Evolutionary conservation across 2,113 vertebrate species (phyloP), one percentile per base, ranked within the genome.

Genomic region (Ageneiosus marmoratus): DNA sequence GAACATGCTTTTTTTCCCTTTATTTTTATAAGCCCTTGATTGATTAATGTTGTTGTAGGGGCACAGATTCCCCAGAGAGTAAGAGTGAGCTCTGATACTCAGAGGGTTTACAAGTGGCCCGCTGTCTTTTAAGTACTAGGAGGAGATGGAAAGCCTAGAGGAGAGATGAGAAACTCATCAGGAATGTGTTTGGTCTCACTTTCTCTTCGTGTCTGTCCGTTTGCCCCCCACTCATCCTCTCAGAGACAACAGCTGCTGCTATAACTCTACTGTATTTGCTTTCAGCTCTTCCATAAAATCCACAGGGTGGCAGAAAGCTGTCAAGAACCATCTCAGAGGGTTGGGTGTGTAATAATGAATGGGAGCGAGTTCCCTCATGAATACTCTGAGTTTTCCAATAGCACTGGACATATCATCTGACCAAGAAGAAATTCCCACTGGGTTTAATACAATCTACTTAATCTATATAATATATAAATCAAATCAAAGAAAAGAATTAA

Each of bases 81-180:
- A 91, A 88, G 88, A 93, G 91, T 93, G 91, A 91, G 86, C 88
- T 92, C 92, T 95, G 94, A 95, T 95, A 95, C 90, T 92, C 94
- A 94, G 93, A 94, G 92, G 91, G 95, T 96, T 95, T 95, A 96
- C 94, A 94, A 95, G 95, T 91, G 90, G 69, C 94, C 91, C 87
- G 95, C 88, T 77, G 93, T 93, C 94, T 94, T 95, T 93, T 91
- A 94, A 94, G 95, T 92, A 94, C 94, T 95, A 95, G 95, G 96
- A 97, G 95, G 95, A 89, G 83, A 86, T 87, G 69, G 93, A 74
- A 74, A 74, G 95, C 96, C 96, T 96, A 96, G 91, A 93, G 88
- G 90, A 79, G 91, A 94, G 89, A 94, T 96, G 96, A 96, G 95
- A 94, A 95, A 97, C 93, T 93, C 87, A 93, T 89, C 93, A 96